Base-by-base conservation (phyloP, 92 coral and sea anemone species). In the Paramuricea clavata region DNA sequence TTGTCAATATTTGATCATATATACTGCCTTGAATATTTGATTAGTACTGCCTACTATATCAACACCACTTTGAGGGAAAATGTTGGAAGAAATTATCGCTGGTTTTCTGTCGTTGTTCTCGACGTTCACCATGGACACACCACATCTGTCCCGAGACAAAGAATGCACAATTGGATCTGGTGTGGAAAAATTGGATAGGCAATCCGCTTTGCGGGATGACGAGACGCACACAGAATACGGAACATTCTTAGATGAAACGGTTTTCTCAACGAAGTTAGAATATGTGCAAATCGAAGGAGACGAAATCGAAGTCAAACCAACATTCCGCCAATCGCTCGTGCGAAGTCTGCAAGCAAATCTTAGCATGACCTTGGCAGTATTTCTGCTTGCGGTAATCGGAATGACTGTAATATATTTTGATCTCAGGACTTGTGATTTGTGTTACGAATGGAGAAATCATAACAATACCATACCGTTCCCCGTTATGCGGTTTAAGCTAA, bases 291-390 rank as follows among this genome's bases (percentile, higher is more conserved):
- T 68, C 43, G 41, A 30, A 68, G 17, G 15, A 9, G 39, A 30
- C 41, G 35, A 68, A 68, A 16, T 30, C 33, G 41, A 30, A 3
- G 21, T 30, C 43, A 25, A 15, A 17, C 74, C 0, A 2, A 68
- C 19, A 32, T 68, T 26, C 11, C 39, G 74, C 13, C 42, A 68
- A 9, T 70, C 76, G 6, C 43, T 70, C 1, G 15, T 33, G 49
- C 27, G 52, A 70, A 70, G 76, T 70, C 49, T 70, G 4, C 0
- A n/a, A 26, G 30, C 76, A 70, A 70, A n/a, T 70, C 49, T 70
- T 0, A 34, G 44, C 9, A 39, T 70, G 0, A 31, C 49, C 13
- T 6, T 70, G 9, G 76, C 76, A 2, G 76, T 70, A 1, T 30
- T 70, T 9, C 76, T 26, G 0, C 12, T 70, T 0, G 52, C 49